These are phyloP conservation scores for Sweltsa coloradensis DNA, from an alignment of 1,140 invertebrate genomes.

Conservation along the genomic window DNA sequence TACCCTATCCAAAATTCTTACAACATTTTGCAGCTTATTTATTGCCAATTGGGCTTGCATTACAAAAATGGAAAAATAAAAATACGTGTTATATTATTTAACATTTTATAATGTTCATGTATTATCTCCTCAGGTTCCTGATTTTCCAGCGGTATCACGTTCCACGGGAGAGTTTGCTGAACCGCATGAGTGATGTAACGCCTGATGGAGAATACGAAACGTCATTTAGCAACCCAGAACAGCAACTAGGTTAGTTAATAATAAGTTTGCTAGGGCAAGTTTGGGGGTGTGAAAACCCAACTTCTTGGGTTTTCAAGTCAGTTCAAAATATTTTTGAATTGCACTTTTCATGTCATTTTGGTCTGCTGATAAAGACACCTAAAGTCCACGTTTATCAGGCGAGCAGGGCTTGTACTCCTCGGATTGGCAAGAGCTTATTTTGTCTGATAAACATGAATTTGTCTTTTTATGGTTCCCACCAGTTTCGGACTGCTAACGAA, in stretches of 20 bases:
- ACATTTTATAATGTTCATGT: background rate
- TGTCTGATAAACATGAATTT: too few species aligned
- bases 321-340: background rate
- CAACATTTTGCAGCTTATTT: background rate
- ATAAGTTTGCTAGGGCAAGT: background rate
- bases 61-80: background rate
- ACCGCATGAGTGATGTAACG: constrained; percentile 78
- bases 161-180: constrained; percentile 68
- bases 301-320: background rate
- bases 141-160: constrained; percentile 78
- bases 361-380: background rate
- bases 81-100: background rate
- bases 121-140: constrained; percentile 69
- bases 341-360: constrained; percentile 1
- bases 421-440: background rate
- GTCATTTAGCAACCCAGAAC: constrained; percentile 7
- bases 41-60: background rate
- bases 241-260: constrained; percentile 15
- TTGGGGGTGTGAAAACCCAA: background rate
- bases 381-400: background rate
- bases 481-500: too few species aligned
- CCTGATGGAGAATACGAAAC: constrained; percentile 62
- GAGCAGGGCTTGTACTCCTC: background rate
- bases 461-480: too few species aligned
- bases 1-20: background rate